phyloP scores from a whole-genome alignment of 2,888 invertebrate species.

The Aphodius granarius region DNA sequence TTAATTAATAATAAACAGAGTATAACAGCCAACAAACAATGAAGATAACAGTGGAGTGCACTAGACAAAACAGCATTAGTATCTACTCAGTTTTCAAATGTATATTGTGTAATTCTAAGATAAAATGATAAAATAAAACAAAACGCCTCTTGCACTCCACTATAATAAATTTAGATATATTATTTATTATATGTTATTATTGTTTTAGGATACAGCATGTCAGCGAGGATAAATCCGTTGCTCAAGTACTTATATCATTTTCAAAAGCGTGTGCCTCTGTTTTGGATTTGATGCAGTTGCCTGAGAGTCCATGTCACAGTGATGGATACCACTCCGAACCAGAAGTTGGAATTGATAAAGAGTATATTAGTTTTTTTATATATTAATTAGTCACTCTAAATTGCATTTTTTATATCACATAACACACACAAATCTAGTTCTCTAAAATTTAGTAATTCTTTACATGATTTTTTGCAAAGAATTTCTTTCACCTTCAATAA shows the following conservation, averaged over 20 bases:
- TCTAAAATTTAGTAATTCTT: neutral
- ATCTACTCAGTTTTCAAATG: too few relatives aligned
- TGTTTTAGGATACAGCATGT: slow-evolving; percentile 46
- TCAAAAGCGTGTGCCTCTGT: slow-evolving; percentile 75
- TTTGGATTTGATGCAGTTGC: slow-evolving; percentile 70
- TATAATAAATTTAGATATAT: too few relatives aligned
- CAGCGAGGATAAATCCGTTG: slow-evolving; percentile 62
- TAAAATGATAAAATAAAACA: too few relatives aligned
- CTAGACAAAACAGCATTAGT: too few relatives aligned
- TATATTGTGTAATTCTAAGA: too few relatives aligned
- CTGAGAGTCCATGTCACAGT: slow-evolving; percentile 62
- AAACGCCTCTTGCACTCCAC: too few relatives aligned
- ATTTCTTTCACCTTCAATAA: too few relatives aligned
- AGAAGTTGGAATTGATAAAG: slow-evolving; percentile 56
- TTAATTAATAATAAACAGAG: neutral
- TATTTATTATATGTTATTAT: neutral
- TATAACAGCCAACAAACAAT: too few relatives aligned
- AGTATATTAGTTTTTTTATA: slow-evolving; percentile 38
- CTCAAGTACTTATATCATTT: slow-evolving; percentile 73
- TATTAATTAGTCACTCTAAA: neutral
- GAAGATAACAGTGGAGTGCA: too few relatives aligned
- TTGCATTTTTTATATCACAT: neutral
- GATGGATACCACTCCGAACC: slow-evolving; percentile 86
- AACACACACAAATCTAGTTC: too few relatives aligned
- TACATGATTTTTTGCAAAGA: slow-evolving; percentile 1